Base-by-base conservation (phyloP, 2,888 invertebrate genomes). In the Nemurella pictetii region DNA sequence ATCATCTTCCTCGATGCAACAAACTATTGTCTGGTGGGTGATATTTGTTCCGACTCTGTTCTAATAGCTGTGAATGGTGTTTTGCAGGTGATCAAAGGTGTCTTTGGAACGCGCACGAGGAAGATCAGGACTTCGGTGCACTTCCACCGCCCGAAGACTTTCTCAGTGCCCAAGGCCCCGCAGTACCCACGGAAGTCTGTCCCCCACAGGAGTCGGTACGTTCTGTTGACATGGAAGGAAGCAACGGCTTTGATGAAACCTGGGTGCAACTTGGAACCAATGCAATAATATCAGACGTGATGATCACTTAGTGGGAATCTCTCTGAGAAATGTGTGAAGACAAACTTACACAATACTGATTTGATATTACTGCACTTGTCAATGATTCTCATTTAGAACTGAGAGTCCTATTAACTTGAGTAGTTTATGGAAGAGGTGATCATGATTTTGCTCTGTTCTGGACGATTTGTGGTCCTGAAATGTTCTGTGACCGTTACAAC, bases 161-260 rank as follows among this genome's bases (percentile, higher is more conserved):
- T 98, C 91, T 95, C 95, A 89, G 94, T 98, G 86, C 96, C 96
- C 15, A 94, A 99, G 89, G 94, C 95, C 87, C 99, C 99, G 0
- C 98, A 97, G 91, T 99, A 98, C 90, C 97, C 98, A 1, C 95
- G 98, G 90, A 98, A 97, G 91, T 97, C 98, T 85, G 96, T 98
- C 84, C 98, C 99, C 9, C 95, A 94, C 89, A 95, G 98, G 90
- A 96, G 95, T 91, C 95, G 98, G 96, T 96, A 90, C 91, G 92
- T 89, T 77, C n/a, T n/a, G n/a, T n/a, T n/a, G n/a, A n/a, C n/a
- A n/a, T n/a, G n/a, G n/a, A n/a, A 80, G n/a, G n/a, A n/a, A n/a
- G n/a, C n/a, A n/a, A n/a, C n/a, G n/a, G n/a, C n/a, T n/a, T n/a
- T n/a, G n/a, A n/a, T n/a, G n/a, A n/a, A n/a, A n/a, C n/a, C n/a